Evolutionary conservation across 2,113 vertebrate species (phyloP).

Genomic region (Lipophrys pholis): DNA sequence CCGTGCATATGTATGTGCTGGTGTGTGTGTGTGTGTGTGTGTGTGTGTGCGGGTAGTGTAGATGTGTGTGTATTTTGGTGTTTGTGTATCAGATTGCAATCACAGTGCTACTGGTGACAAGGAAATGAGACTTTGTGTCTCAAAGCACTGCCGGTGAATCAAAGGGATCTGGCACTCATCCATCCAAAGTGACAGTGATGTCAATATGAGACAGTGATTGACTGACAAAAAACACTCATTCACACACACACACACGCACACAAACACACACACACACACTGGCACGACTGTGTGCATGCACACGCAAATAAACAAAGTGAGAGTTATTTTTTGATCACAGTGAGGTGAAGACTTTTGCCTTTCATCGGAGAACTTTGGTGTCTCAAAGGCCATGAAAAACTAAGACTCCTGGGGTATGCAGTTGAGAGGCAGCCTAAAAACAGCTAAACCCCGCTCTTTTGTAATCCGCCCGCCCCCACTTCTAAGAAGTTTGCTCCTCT

Average conservation of each 20-base stretch:
- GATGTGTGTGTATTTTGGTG: constrained; percentile 28
- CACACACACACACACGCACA: constrained; percentile 1
- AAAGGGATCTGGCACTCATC: constrained; percentile 77
- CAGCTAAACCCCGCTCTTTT: constrained; percentile 63
- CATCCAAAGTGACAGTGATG: constrained; percentile 76
- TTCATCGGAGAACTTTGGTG: constrained; percentile 66
- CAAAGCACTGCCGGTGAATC: constrained; percentile 73
- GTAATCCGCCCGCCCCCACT: constrained; percentile 57
- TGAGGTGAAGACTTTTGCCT: constrained; percentile 67
- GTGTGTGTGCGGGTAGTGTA: constrained; percentile 1
- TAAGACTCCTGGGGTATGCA: constrained; percentile 58
- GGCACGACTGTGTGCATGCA: constrained; percentile 33
- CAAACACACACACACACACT: constrained; percentile 11
- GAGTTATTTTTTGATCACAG: constrained; percentile 58
- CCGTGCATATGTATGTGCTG: constrained; percentile 48
- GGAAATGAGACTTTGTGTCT: constrained; percentile 75
- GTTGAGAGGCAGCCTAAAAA: constrained; percentile 69
- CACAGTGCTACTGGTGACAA: constrained; percentile 71
- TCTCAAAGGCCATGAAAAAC: constrained; percentile 65
- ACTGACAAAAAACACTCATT: constrained; percentile 59
- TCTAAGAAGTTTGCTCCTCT: constrained; percentile 49
- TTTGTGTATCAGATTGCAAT: constrained; percentile 69
- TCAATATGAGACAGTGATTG: constrained; percentile 73
- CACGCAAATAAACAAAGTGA: constrained; percentile 38
- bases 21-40: constrained; percentile 10